Base-by-base conservation (phyloP, 2,113 vertebrate genomes). In the Arenaria interpres region DNA sequence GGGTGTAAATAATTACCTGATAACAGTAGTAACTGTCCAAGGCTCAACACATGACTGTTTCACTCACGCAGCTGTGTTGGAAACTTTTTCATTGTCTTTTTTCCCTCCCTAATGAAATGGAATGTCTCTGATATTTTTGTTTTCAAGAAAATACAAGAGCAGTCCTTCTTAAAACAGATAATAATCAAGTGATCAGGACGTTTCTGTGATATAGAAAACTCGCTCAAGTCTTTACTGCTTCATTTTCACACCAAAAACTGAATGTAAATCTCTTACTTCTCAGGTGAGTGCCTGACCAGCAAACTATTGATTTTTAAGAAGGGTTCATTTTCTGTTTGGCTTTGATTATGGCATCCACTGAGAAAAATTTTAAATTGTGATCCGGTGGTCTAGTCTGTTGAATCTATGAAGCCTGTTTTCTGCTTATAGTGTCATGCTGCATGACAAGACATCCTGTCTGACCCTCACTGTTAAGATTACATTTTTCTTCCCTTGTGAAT, bases 31-130 rank as follows among this genome's bases (percentile, higher is more conserved):
- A 53, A 56, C 24, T 74, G 10, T 68, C n/a, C 32, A 46, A 32
- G 12, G 35, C 30, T 46, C 15, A 2, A 24, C 16, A 14, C n/a
- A 16, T 46, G 30, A 33, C 27, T 53, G 9, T 54, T 54, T 30
- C 53, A 54, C 28, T 54, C 28, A 54, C 14, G 9, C 37, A 88
- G 12, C 23, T 73, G 7, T 32, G 27, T 27, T 25, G 24, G 11
- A 83, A 88, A 37, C 16, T 30, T 69, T 33, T 46, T 37, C 12
- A 4, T 56, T 54, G 8, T 22, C 8, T 8, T 3, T 20, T 43
- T 30, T 20, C 1, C 6, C 7, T 4, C 24, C 9, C 4, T 2
- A 1, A 9, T 39, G 1, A 89, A 85, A 45, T 56, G 15, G 46
- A 56, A 6, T 56, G 39, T 14, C 15, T 37, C n/a, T 46, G 7